Conservation (phyloP, 2,797 vertebrate genomes). For the Cyprinodon diabolis region DNA sequence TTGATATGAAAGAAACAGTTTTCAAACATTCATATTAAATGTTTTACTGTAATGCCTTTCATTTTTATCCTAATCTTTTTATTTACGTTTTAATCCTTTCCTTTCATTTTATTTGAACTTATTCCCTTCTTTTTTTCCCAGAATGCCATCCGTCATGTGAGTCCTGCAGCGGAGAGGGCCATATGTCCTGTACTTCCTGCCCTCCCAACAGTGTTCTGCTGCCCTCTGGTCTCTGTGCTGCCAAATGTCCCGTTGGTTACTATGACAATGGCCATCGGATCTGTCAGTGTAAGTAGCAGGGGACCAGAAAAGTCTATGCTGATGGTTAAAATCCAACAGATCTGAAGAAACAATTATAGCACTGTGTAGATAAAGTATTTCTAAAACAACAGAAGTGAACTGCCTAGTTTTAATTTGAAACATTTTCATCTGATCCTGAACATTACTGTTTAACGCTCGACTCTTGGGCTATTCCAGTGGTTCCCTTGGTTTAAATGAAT, state of each 20-base stretch:
- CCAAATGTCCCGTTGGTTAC: constrained; percentile 82
- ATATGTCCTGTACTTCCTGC: constrained; percentile 87
- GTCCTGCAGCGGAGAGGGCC: constrained; percentile 80
- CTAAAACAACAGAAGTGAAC: neutral
- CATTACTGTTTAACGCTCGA: too few species aligned
- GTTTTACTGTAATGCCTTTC: neutral
- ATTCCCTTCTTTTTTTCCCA: constrained; percentile 49
- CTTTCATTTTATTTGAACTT: neutral
- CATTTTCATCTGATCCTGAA: neutral
- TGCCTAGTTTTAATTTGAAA: neutral
- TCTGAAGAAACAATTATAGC: neutral
- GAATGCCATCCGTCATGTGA: constrained; percentile 90
- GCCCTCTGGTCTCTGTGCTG: constrained; percentile 80
- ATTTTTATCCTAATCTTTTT: neutral
- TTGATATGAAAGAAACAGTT: neutral
- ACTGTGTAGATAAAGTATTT: neutral
- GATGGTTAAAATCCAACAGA: neutral
- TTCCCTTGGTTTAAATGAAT: too few species aligned
- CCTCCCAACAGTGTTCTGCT: constrained; percentile 72
- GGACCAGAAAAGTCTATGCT: neutral
- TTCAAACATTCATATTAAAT: neutral
- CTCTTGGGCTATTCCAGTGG: too few species aligned
- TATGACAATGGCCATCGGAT: constrained; percentile 75
- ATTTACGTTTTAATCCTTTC: neutral
- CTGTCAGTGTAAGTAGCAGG: constrained; percentile 83